Conservation (phyloP, 2,797 vertebrate genomes). For the Pangasius larnaudii region DNA sequence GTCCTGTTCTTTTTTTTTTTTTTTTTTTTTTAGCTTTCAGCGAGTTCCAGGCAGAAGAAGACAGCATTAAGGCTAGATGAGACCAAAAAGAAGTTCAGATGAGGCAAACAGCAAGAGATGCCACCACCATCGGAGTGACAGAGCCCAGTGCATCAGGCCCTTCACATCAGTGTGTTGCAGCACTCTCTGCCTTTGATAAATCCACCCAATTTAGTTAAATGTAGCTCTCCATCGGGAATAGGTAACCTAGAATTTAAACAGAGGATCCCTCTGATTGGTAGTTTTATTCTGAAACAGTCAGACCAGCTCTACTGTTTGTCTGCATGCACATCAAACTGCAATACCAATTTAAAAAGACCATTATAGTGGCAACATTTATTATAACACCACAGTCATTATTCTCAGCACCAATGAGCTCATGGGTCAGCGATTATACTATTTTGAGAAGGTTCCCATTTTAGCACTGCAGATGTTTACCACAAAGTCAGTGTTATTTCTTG, state of each 20-base stretch:
- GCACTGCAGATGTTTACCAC: not conserved
- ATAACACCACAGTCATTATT: not conserved
- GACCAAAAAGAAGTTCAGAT: slow-evolving; percentile 5
- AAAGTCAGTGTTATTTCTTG: not conserved
- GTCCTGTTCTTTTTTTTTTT: not conserved
- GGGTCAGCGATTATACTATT: slow-evolving; percentile 34
- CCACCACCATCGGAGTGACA: not conserved
- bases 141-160: not conserved
- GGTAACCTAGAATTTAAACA: slow-evolving; percentile 51
- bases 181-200: slow-evolving; percentile 33
- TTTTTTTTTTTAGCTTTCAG: not conserved
- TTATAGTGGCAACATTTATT: slow-evolving; percentile 1
- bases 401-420: not conserved
- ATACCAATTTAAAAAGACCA: not conserved
- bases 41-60: not conserved
- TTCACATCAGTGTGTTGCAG: slow-evolving; percentile 8
- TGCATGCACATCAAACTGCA: slow-evolving; percentile 7
- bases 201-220: slow-evolving; percentile 48
- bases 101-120: slow-evolving; percentile 23
- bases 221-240: slow-evolving; percentile 36
- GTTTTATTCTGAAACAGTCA: slow-evolving; percentile 27
- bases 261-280: slow-evolving; percentile 44
- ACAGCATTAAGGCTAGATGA: not conserved
- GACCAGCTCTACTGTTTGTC: slow-evolving; percentile 13
- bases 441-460: slow-evolving; percentile 11